phyloP scores from a whole-genome alignment of 2,888 invertebrate genomes.

The Listrodromus nycthemerus region DNA sequence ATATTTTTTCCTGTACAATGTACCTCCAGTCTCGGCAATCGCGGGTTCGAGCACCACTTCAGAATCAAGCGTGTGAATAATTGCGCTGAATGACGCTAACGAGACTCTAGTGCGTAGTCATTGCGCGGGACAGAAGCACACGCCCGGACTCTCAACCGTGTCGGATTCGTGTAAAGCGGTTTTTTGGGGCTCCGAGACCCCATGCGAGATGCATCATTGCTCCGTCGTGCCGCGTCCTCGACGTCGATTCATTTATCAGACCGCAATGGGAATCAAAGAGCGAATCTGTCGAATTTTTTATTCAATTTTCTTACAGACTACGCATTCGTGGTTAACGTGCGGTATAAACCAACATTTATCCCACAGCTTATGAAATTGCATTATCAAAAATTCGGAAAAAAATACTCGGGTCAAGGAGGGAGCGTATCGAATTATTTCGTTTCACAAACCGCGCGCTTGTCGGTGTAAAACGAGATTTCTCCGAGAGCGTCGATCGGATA shows the following conservation, averaged over 20 bases:
- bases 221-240: neutral
- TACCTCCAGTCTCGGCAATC: slow-evolving; percentile 9
- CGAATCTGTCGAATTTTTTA: slow-evolving; percentile 4
- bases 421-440: neutral
- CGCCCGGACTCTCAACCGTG: slow-evolving; percentile 46
- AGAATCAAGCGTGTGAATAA: slow-evolving; percentile 81
- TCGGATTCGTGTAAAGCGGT: slow-evolving; percentile 38
- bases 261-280: slow-evolving; percentile 34
- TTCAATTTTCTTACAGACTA: neutral
- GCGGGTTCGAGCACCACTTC: slow-evolving; percentile 68
- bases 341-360: neutral
- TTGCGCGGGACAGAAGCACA: slow-evolving; percentile 67
- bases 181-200: neutral
- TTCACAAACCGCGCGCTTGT: neutral
- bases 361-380: neutral
- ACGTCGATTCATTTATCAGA: slow-evolving; percentile 44
- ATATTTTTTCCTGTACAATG: slow-evolving; percentile 64
- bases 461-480: neutral
- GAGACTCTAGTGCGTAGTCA: slow-evolving; percentile 79
- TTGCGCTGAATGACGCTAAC: slow-evolving; percentile 82
- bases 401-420: neutral
- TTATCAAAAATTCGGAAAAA: neutral
- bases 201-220: slow-evolving; percentile 10
- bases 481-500: neutral
- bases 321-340: neutral